Evolutionary conservation across 35 echinoderm and acorn worm species (phyloP), one percentile per base, ranked within the genome.

Genomic region (Patiria miniata): DNA sequence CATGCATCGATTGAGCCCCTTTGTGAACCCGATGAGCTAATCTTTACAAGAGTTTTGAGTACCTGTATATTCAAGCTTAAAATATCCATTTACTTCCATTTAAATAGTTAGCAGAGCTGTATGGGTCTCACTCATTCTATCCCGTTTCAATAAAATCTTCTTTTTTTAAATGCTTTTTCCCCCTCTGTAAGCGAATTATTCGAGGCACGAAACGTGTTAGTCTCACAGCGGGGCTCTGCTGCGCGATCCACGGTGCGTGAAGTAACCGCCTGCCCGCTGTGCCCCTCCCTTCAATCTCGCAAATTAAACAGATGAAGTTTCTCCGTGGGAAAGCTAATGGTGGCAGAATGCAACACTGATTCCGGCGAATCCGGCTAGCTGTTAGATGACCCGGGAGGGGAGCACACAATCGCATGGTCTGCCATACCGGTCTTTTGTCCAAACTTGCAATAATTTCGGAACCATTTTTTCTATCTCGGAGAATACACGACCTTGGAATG

Each of bases 291-390:
- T 34, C 65, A 73, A 26, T 73, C 65, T 34, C 30, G 65, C 65
- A 73, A 73, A 73, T 73, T 73, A 73, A 73, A 73, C 65, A 73
- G 65, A 73, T 73, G 65, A 73, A 28, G 29, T 36, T 73, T 73
- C 65, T 32, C 65, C 21, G 65, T 73, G n/a, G 65, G 65, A 73
- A 36, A 34, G 65, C 65, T 22, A 73, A 32, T 30, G 26, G 26
- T 30, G 26, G 65, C 26, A 73, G 26, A 22, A 73, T 73, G 34
- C 65, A 73, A 73, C 26, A 73, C 19, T 23, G 65, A 73, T 73
- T 73, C 34, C 3, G 65, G 2, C 26, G 26, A 73, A 30, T 73
- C 19, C 3, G 26, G 26, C 65, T 73, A 73, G 34, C 65, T 73
- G 65, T 73, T 73, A 34, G 65, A 10, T 73, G 65, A 73, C 65